Percentiles rank a stretch among this genome's conserved stretches.
Conservation (phyloP, 2,113 vertebrate species). For the Cyprinodon variegatus region DNA sequence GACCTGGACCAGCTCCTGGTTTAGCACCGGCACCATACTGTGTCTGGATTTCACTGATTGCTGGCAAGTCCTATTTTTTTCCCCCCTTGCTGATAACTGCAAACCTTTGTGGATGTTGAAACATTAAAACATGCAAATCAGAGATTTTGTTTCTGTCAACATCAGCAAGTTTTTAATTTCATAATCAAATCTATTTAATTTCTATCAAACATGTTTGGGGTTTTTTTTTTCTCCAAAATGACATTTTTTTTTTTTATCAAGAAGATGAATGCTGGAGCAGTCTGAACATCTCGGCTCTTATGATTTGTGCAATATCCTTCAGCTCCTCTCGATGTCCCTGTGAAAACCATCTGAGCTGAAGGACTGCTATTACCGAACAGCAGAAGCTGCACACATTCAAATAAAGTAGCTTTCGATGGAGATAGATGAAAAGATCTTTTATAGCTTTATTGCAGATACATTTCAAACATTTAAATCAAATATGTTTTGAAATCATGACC, state of each 20-base stretch:
- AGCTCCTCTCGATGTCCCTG: background rate
- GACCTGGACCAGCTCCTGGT: conserved; percentile 15
- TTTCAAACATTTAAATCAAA: too few relatives aligned
- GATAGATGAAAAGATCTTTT: too few relatives aligned
- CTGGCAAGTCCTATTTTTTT: conserved; percentile 54
- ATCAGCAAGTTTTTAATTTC: background rate
- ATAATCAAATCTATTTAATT: background rate
- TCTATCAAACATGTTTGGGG: background rate
- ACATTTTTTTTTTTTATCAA: background rate
- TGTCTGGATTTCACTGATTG: conserved; percentile 74
- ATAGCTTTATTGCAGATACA: too few relatives aligned
- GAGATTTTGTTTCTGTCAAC: background rate
- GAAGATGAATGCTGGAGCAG: background rate
- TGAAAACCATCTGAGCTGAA: background rate
- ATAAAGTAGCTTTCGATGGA: too few relatives aligned
- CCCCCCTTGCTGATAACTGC: background rate
- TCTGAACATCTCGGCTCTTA: background rate
- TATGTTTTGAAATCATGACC: too few relatives aligned
- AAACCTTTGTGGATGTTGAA: background rate
- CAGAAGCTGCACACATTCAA: too few relatives aligned
- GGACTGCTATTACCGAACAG: too few relatives aligned
- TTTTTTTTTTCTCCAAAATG: background rate
- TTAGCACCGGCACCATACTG: conserved; percentile 28
- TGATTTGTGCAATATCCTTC: background rate
- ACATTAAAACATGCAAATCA: background rate